Percentiles rank a stretch among this genome's conserved stretches.
phyloP scores from a whole-genome alignment of 2,113 vertebrate genomes.

The Rhinopomastus cyanomelas region DNA sequence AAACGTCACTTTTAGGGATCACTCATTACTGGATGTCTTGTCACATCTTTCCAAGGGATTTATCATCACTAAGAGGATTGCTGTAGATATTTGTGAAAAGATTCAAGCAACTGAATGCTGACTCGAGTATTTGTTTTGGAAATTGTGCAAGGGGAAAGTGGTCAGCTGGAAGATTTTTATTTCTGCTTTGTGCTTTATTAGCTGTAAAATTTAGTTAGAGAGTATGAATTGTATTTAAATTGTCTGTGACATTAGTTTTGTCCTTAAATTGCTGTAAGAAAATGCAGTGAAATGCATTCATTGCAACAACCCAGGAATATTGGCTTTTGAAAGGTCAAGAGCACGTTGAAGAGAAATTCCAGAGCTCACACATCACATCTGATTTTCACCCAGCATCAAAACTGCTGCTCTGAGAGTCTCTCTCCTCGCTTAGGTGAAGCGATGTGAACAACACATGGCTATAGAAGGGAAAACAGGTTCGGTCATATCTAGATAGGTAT shows the following conservation, averaged over 20 bases:
- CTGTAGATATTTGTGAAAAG: background rate
- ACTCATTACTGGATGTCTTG: background rate
- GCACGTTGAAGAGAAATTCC: background rate
- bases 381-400: background rate
- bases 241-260: background rate
- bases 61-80: background rate
- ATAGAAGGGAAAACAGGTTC: background rate
- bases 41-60: background rate
- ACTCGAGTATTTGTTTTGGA: background rate
- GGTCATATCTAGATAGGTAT: background rate
- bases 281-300: background rate
- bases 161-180: background rate
- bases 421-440: background rate
- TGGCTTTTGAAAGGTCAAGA: background rate
- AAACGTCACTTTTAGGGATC: background rate
- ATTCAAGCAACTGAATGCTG: background rate
- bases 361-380: background rate
- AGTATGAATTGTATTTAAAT: background rate
- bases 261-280: background rate
- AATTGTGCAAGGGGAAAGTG: background rate
- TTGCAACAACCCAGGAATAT: background rate
- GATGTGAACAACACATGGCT: background rate
- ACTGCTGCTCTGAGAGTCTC: background rate
- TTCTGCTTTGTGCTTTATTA: conserved; percentile 6
- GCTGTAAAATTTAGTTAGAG: conserved; percentile 1